Evolutionary conservation across 2,113 vertebrate species (phyloP), one percentile per base, ranked within the genome.

Genomic region (Fregata magnificens): DNA sequence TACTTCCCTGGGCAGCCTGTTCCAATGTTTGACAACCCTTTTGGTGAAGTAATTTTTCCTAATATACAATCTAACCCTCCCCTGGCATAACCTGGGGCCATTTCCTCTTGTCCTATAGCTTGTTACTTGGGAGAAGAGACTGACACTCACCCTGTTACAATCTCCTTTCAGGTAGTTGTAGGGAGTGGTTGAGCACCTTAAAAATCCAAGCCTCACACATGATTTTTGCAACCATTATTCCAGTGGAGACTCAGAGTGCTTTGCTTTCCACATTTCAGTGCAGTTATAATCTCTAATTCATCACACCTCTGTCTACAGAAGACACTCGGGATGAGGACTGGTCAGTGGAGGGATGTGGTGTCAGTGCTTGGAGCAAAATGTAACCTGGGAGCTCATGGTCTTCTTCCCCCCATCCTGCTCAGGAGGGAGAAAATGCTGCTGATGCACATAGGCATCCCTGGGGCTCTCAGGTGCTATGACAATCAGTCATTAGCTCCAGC

Each of bases 231-330:
- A 47, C 4, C 32, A 3, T 22, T 36, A 1, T 11, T 55, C 10
- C 53, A 59, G 47, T 28, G 10, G 38, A 55, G 11, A 32, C 15
- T 76, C 25, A 10, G 49, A 65, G 19, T 29, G 15, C 22, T 22
- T 5, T 45, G 6, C 14, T 61, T 59, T 16, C 67, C 36, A 55
- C 0, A 0, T 52, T 49, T 34, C 76, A 67, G 42, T 15, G 42
- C 28, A 58, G 24, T 40, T 40, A 10, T 2, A 32, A 28, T 11
- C 24, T 50, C 62, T 36, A 74, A 82, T 13, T 74, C 29, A 53
- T 40, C 81, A 38, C 29, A 62, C 7, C 11, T 77, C 13, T 47
- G 49, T 4, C 50, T 58, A 4, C 3, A 4, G 47, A 38, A 82
- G 28, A 45, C 20, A 29, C 0, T 26, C 4, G 3, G 38, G 36